Evolutionary conservation across 2,113 vertebrate species (phyloP).

Genomic region (Terrapene triunguis): DNA sequence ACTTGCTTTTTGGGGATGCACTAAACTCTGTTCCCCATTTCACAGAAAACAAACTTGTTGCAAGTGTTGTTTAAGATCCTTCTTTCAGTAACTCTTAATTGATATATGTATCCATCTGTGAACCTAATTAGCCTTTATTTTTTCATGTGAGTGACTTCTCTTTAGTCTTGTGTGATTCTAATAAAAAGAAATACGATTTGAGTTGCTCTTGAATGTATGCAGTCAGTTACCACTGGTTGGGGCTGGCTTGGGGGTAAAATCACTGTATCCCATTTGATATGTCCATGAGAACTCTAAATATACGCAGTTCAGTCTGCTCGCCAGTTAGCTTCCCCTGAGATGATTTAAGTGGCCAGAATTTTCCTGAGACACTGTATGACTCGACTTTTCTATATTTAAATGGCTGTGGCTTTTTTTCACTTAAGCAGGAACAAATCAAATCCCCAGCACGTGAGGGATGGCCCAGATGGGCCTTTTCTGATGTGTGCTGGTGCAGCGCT

Average conservation of each 20-base stretch:
- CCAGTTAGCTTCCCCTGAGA: slow-evolving; percentile 55
- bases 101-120: slow-evolving; percentile 17
- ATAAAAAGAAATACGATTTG: slow-evolving; percentile 53
- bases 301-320: slow-evolving; percentile 51
- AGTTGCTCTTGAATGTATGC: slow-evolving; percentile 27
- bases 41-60: slow-evolving; percentile 39
- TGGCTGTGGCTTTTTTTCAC: background rate
- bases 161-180: slow-evolving; percentile 40
- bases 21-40: slow-evolving; percentile 37
- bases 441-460: background rate
- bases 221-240: slow-evolving; percentile 41
- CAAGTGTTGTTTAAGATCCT: slow-evolving; percentile 32
- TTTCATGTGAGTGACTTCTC: slow-evolving; percentile 31
- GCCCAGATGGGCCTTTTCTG: background rate
- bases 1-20: slow-evolving; percentile 59
- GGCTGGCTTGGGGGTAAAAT: slow-evolving; percentile 3
- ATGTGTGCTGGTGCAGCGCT: background rate
- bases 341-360: slow-evolving; percentile 48
- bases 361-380: slow-evolving; percentile 41
- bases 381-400: background rate
- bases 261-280: background rate
- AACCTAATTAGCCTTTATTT: slow-evolving; percentile 46
- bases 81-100: slow-evolving; percentile 46
- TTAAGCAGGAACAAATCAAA: too few species aligned
- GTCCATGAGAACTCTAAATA: slow-evolving; percentile 70